phyloP scores from a whole-genome alignment of 2,797 vertebrate species.

The Rhodeus uyekii region DNA sequence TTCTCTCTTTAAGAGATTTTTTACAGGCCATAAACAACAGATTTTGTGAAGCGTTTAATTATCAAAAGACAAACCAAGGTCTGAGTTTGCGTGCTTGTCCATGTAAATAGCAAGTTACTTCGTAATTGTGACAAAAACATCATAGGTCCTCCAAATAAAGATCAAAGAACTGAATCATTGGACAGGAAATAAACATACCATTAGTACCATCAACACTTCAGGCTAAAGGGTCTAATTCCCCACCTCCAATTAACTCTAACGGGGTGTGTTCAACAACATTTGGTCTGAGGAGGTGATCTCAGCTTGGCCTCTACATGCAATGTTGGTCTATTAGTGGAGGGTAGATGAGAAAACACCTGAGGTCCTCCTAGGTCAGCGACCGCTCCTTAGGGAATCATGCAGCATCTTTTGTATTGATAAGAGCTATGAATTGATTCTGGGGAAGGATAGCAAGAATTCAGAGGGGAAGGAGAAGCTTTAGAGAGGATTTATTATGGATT shows the following conservation, averaged over 20 bases:
- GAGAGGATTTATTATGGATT: neutral
- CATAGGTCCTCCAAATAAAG: slow-evolving; percentile 52
- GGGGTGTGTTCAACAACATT: slow-evolving; percentile 47
- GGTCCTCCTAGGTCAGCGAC: neutral
- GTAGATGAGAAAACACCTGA: slow-evolving; percentile 8
- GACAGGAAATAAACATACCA: slow-evolving; percentile 58
- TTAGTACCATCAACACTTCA: slow-evolving; percentile 55
- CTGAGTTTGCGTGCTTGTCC: slow-evolving; percentile 41
- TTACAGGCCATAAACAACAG: neutral
- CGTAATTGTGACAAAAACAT: slow-evolving; percentile 50
- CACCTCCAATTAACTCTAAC: slow-evolving; percentile 38
- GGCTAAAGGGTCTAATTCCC: slow-evolving; percentile 40
- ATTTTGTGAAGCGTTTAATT: neutral
- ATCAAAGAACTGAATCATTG: slow-evolving; percentile 57
- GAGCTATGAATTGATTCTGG: slow-evolving; percentile 12
- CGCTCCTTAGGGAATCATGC: neutral
- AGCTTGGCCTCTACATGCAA: no score
- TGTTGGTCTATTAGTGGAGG: no score
- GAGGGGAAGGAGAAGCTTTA: slow-evolving; percentile 21
- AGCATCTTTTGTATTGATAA: slow-evolving; percentile 34
- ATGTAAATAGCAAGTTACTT: slow-evolving; percentile 45
- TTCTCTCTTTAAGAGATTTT: neutral
- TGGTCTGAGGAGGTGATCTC: slow-evolving; percentile 25
- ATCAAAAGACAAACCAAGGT: slow-evolving; percentile 26
- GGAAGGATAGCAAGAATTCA: slow-evolving; percentile 30